Base-by-base conservation (phyloP, 2,797 vertebrate species). In the Scarus forsteni region DNA sequence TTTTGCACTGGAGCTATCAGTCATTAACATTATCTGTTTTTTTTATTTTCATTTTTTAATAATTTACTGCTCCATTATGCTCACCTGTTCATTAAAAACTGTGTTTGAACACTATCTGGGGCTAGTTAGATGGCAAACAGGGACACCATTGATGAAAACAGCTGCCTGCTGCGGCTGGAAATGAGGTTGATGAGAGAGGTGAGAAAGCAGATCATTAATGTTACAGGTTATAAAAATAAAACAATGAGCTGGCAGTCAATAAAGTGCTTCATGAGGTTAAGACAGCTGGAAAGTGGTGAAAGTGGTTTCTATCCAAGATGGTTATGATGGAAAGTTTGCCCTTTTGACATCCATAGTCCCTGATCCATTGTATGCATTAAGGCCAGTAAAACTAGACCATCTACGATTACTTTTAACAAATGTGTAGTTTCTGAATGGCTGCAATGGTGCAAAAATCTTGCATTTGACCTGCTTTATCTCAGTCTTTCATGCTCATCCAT, bases 221-320 rank as follows among this genome's bases (percentile, higher is more conserved):
- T n/a, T 50, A 39, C 34, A 8, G 16, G 18, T 56, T 50, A 79
- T 73, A 55, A 83, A 66, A 56, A 39, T 57, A 52, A 79, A 83
- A 79, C 68, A 75, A 48, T 65, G 53, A 59, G 72, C 72, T 83
- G 39, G 69, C 49, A 62, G 66, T 60, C 66, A 67, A 60, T 77
- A 60, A 61, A 74, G 68, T 1, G 38, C 62, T 46, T 19, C 60
- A 66, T 61, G 42, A 52, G 38, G 46, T 35, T 65, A 7, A 62
- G 16, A 8, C 42, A 64, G 51, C 48, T 57, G 46, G 45, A 57
- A 56, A 60, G 40, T 38, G 45, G 13, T 67, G 50, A 63, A 51
- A 9, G n/a, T n/a, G n/a, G n/a, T 67, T 43, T 67, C 15, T 55
- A 11, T 16, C 10, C 10, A 10, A 52, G 40, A 60, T 75, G 9